Conservation (phyloP, 2,113 vertebrate species). For the Caracal caracal region DNA sequence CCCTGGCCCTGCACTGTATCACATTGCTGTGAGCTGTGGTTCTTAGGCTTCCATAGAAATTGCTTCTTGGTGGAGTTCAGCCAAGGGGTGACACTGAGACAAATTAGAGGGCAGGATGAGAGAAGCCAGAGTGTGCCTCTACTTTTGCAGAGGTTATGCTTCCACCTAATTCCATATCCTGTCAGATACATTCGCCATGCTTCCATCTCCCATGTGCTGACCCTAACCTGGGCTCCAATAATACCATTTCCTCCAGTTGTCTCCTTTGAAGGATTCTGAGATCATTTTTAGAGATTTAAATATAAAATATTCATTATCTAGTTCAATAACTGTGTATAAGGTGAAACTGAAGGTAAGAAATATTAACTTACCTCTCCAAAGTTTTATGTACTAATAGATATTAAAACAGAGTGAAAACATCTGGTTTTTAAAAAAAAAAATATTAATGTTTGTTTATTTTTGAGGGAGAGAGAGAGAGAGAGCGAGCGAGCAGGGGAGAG, state of each 20-base stretch:
- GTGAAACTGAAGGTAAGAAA: neutral
- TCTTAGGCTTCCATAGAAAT: neutral
- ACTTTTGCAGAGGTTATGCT: neutral
- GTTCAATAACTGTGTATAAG: neutral
- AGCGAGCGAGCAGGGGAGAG: no score
- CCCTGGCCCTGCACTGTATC: neutral
- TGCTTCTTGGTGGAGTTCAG: neutral
- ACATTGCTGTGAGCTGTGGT: neutral
- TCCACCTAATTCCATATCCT: neutral
- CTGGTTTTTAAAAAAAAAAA: rapidly evolving
- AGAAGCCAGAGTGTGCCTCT: neutral
- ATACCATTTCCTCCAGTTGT: neutral
- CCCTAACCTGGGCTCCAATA: neutral
- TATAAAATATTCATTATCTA: neutral
- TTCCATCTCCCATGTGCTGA: neutral
- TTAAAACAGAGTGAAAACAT: neutral
- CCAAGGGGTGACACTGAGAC: no score
- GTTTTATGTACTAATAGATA: neutral
- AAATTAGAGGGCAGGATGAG: neutral
- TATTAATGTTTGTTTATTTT: no score
- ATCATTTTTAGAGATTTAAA: neutral
- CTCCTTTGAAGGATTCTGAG: neutral
- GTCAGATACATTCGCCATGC: neutral
- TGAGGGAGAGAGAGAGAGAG: no score
- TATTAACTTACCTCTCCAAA: neutral